Evolutionary conservation across 1,140 invertebrate species (phyloP).

Genomic region (Drosophila pachea): DNA sequence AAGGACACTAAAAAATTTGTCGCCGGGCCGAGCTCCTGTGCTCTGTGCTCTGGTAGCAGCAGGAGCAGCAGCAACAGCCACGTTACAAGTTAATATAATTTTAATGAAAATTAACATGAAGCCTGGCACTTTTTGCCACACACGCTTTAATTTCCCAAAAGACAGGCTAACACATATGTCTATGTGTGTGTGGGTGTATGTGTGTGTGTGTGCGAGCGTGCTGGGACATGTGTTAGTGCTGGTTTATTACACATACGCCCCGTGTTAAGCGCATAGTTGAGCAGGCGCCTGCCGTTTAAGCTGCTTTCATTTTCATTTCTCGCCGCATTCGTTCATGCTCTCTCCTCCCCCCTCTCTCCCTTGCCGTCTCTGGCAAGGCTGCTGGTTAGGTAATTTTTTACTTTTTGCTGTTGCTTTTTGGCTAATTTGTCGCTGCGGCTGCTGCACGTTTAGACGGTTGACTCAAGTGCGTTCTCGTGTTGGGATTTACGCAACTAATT

Average conservation of each 20-base stretch:
- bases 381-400: slow-evolving; percentile 49
- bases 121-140: slow-evolving; percentile 70
- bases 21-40: slow-evolving; percentile 48
- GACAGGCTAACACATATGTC: slow-evolving; percentile 40
- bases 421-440: slow-evolving; percentile 17
- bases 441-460: slow-evolving; percentile 41
- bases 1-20: slow-evolving; percentile 76
- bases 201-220: slow-evolving; percentile 6
- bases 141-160: slow-evolving; percentile 76
- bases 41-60: slow-evolving; percentile 4
- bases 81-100: slow-evolving; percentile 77
- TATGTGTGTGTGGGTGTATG: slow-evolving; percentile 3
- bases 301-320: slow-evolving; percentile 55
- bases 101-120: slow-evolving; percentile 78
- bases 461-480: slow-evolving; percentile 72
- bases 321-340: slow-evolving; percentile 22
- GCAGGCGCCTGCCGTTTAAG: slow-evolving; percentile 41
- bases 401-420: slow-evolving; percentile 49
- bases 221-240: slow-evolving; percentile 45
- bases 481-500: slow-evolving; percentile 77
- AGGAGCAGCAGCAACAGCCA: slow-evolving; percentile 44
- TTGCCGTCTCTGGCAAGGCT: neutral
- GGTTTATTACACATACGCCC: slow-evolving; percentile 64
- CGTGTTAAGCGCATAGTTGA: slow-evolving; percentile 68
- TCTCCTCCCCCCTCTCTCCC: neutral